These are phyloP conservation scores for silkworm (Bombyx mori) DNA, from an alignment of 1,140 invertebrate species.

Conservation along the genomic window ASM3026992v2 NC_085107.1:7390501-7391000, in stretches of 20 bases:
- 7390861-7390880: too few relatives aligned
- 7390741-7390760: conserved; percentile 10
- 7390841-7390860: too few relatives aligned
- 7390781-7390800: conserved; percentile 12
- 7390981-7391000: too few relatives aligned
- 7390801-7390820: neutral
- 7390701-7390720: conserved; percentile 29
- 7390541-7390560: conserved; percentile 37
- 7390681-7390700: conserved; percentile 39
- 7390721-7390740: conserved; percentile 6
- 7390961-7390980: too few relatives aligned
- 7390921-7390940: too few relatives aligned
- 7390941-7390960: too few relatives aligned
- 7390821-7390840: too few relatives aligned
- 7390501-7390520: conserved; percentile 48
- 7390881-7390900: too few relatives aligned
- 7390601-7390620: conserved; percentile 49
- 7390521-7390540: conserved; percentile 31
- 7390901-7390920: too few relatives aligned
- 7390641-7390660: conserved; percentile 23
- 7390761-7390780: conserved; percentile 4
- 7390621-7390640: conserved; percentile 32
- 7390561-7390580: conserved; percentile 64
- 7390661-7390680: conserved; percentile 19
- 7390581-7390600: conserved; percentile 64